These are phyloP conservation scores for Melinaea menophilus DNA, from an alignment of 2,888 invertebrate species.

Conservation along the genomic window DNA sequence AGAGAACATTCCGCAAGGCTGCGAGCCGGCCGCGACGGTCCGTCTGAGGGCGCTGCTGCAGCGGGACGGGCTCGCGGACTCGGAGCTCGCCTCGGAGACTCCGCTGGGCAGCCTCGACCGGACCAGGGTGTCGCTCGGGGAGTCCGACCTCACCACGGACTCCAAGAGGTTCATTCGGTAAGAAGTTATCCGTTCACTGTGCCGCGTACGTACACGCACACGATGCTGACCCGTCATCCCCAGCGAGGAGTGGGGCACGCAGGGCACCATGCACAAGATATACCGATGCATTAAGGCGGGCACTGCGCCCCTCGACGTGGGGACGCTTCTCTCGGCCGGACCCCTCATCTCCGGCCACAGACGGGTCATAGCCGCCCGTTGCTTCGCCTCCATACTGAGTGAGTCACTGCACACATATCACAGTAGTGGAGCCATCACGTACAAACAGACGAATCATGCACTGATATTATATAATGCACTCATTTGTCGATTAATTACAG, in stretches of 20 bases:
- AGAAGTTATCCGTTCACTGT: constrained; percentile 10
- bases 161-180: constrained; percentile 57
- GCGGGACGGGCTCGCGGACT: constrained; percentile 52
- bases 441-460: too few species aligned
- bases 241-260: constrained; percentile 65
- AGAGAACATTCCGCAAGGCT: constrained; percentile 47
- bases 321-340: constrained; percentile 43
- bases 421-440: neutral
- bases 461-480: too few species aligned
- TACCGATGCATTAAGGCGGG: constrained; percentile 35
- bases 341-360: constrained; percentile 44
- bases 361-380: constrained; percentile 51
- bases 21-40: neutral
- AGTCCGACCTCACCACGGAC: constrained; percentile 58
- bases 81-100: constrained; percentile 50
- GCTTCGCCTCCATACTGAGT: constrained; percentile 65
- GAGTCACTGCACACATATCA: constrained; percentile 33
- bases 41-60: constrained; percentile 44
- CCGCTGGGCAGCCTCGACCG: constrained; percentile 64
- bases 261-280: constrained; percentile 62
- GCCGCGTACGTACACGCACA: too few species aligned
- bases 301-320: constrained; percentile 39
- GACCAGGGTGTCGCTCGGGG: constrained; percentile 66
- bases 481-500: too few species aligned
- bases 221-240: constrained; percentile 9